Conservation (phyloP, 2,888 invertebrate genomes). For the Ornithoptera alexandrae region DNA sequence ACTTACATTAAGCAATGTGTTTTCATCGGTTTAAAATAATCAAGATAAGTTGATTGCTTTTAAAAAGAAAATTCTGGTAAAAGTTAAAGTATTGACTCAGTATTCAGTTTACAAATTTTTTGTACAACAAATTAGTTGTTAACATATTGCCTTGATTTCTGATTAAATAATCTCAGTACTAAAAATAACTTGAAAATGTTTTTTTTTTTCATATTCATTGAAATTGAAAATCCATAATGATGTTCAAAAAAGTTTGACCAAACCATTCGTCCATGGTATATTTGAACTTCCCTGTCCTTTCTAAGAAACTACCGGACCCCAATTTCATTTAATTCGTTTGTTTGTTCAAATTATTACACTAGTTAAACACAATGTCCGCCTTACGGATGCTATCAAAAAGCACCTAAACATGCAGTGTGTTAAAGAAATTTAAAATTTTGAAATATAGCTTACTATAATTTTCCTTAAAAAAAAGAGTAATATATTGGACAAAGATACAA, state of each 20-base stretch:
- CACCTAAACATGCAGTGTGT: neutral
- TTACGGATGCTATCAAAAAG: conserved; percentile 17
- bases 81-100: too few relatives aligned
- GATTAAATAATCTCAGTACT: too few relatives aligned
- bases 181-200: neutral
- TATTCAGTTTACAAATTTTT: too few relatives aligned
- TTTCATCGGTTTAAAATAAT: too few relatives aligned
- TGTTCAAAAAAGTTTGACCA: conserved; percentile 14
- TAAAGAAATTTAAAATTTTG: too few relatives aligned
- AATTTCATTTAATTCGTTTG: conserved; percentile 46
- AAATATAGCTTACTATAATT: neutral
- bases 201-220: conserved; percentile 8
- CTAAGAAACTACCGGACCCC: conserved; percentile 71
- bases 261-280: conserved; percentile 34
- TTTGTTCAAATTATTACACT: conserved; percentile 31
- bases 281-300: conserved; percentile 55
- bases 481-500: neutral
- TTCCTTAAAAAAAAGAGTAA: neutral
- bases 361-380: conserved; percentile 23
- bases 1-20: too few relatives aligned
- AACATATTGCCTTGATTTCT: too few relatives aligned
- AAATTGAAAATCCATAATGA: conserved; percentile 13
- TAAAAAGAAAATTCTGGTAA: too few relatives aligned
- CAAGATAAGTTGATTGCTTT: too few relatives aligned
- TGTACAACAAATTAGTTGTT: too few relatives aligned